Percentiles rank a stretch among this genome's conserved stretches.
These are phyloP conservation scores for Zygogramma bicolorata DNA, from an alignment of 2,888 invertebrate species.

Conservation along the genomic window DNA sequence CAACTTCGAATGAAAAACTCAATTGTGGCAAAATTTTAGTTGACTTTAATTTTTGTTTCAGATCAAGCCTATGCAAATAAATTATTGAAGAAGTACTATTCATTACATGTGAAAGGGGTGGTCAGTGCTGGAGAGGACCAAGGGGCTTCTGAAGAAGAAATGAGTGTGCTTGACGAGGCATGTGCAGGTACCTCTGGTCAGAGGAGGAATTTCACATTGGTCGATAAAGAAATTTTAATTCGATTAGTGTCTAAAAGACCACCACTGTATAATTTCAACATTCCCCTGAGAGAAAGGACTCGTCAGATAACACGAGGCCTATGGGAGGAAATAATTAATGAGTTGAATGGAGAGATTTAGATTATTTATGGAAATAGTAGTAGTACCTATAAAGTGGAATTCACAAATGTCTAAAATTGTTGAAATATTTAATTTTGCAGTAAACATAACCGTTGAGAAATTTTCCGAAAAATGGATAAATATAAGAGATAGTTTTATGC, in stretches of 20 bases:
- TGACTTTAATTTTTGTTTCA: not conserved
- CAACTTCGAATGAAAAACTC: not conserved
- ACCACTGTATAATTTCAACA: conserved; percentile 24
- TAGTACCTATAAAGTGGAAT: not conserved
- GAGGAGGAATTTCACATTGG: not conserved
- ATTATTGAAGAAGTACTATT: not conserved
- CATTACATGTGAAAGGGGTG: not conserved
- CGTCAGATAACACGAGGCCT: not conserved
- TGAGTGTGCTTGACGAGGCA: not conserved
- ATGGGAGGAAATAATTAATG: conserved; percentile 24
- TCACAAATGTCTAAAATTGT: not conserved
- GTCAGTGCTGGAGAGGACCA: not conserved
- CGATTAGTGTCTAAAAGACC: conserved; percentile 18
- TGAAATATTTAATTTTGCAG: conserved; percentile 9
- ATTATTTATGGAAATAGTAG: not conserved
- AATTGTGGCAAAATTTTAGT: not conserved
- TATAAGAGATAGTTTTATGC: conserved; percentile 24
- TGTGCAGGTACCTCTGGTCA: not conserved
- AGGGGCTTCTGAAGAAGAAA: not conserved
- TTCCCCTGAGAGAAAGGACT: conserved; percentile 23
- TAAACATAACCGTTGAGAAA: conserved; percentile 16
- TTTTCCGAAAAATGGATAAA: conserved; percentile 25
- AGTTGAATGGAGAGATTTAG: conserved; percentile 6
- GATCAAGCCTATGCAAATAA: not conserved
- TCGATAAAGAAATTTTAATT: conserved; percentile 19